Evolutionary conservation across 2,888 invertebrate species (phyloP).

Genomic region (Hylaea fasciaria): DNA sequence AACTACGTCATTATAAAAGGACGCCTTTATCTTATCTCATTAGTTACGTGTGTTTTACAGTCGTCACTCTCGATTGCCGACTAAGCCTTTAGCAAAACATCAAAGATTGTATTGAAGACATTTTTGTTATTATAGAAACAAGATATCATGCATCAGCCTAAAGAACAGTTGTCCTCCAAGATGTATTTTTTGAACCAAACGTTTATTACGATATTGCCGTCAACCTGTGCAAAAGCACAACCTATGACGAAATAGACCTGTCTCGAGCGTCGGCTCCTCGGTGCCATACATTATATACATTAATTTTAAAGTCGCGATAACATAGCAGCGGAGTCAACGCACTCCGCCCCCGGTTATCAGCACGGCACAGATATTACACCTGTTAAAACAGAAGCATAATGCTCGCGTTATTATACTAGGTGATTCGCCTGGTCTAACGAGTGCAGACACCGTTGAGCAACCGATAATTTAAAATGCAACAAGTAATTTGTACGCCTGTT

Average conservation of each 20-base stretch:
- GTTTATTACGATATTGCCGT: too few relatives aligned
- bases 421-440: conserved; percentile 22
- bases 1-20: conserved; percentile 1
- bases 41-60: conserved; percentile 11
- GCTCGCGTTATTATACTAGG: conserved; percentile 32
- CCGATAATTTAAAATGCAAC: too few relatives aligned
- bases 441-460: conserved; percentile 7
- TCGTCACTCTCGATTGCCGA: conserved; percentile 13
- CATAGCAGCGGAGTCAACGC: conserved; percentile 51
- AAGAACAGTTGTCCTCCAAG: background rate
- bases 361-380: conserved; percentile 54
- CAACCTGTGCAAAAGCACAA: background rate
- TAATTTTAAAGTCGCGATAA: conserved; percentile 48
- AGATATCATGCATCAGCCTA: too few relatives aligned
- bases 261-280: conserved; percentile 21
- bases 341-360: conserved; percentile 48
- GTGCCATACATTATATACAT: conserved; percentile 38
- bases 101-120: conserved; percentile 3
- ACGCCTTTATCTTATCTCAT: conserved; percentile 19
- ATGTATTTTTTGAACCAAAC: too few relatives aligned
- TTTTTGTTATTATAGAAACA: too few relatives aligned
- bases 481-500: too few relatives aligned
- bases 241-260: conserved; percentile 32
- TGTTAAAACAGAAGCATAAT: conserved; percentile 52
- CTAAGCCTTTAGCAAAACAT: conserved; percentile 8